phyloP scores from a whole-genome alignment of 1,140 invertebrate genomes.

The Tribolium castaneum region DNA sequence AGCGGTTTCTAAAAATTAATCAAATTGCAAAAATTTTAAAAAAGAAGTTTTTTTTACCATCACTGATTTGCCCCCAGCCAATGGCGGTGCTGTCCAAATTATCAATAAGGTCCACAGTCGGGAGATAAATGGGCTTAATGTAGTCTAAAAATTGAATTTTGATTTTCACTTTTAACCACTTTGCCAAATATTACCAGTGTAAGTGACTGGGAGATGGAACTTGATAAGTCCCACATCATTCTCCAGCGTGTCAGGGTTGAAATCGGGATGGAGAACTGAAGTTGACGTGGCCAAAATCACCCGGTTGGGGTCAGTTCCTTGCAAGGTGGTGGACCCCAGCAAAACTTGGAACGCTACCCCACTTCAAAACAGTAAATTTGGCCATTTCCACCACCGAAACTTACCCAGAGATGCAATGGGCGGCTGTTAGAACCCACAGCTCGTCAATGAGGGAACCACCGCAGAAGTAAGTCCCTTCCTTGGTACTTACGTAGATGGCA shows the following conservation, averaged over 20 bases:
- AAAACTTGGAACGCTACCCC: neutral
- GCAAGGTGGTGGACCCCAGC: neutral
- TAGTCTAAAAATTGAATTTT: slow-evolving; percentile 2
- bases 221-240: neutral
- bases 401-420: slow-evolving; percentile 37
- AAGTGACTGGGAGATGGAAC: neutral
- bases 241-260: neutral
- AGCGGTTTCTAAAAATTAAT: neutral
- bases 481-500: slow-evolving; percentile 5
- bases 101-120: neutral
- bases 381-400: neutral
- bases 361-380: neutral
- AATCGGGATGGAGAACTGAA: neutral
- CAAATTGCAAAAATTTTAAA: neutral
- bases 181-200: neutral
- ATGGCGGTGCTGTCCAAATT: neutral
- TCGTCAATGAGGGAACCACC: slow-evolving; percentile 45
- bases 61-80: slow-evolving; percentile 3
- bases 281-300: neutral
- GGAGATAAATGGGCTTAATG: slow-evolving; percentile 11
- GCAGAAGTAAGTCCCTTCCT: slow-evolving; percentile 26
- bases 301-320: slow-evolving; percentile 6
- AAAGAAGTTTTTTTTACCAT: slow-evolving; percentile 6
- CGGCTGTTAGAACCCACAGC: slow-evolving; percentile 46
- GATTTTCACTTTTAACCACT: neutral